Conservation (phyloP, 2,113 vertebrate genomes). For the Dromiciops gliroides region DNA sequence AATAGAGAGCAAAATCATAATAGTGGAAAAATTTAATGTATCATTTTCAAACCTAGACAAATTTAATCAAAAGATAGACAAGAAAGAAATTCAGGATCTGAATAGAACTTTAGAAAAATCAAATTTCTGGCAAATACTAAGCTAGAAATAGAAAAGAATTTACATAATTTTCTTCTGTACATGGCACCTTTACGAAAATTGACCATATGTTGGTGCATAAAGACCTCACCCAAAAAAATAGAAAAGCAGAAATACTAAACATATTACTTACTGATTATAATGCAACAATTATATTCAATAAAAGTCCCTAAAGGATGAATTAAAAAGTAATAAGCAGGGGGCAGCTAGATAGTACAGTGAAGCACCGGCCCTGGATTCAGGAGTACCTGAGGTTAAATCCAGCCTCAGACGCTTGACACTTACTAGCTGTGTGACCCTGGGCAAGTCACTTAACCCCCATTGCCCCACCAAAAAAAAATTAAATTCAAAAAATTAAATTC, state of each 20-base stretch:
- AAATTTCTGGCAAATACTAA: background rate
- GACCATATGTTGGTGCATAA: background rate
- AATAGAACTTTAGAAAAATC: background rate
- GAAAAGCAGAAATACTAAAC: background rate
- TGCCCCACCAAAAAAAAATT: too few species aligned
- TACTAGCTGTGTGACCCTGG: too few species aligned
- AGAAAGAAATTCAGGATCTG: background rate
- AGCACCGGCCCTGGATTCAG: too few species aligned
- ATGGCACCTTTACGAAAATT: too few species aligned
- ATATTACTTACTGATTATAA: background rate
- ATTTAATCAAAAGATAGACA: background rate
- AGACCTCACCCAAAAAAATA: background rate
- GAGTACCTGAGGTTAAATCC: too few species aligned
- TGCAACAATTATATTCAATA: background rate
- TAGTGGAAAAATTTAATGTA: background rate
- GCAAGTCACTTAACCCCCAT: too few species aligned
- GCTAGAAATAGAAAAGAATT: background rate
- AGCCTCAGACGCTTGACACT: too few species aligned
- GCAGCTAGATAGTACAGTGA: too few species aligned
- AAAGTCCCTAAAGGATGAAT: background rate
- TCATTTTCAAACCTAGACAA: background rate
- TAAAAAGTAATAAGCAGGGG: background rate
- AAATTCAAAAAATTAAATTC: too few species aligned
- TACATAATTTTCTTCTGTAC: background rate
- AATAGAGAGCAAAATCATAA: background rate